Evolutionary conservation across 2,888 invertebrate genomes (phyloP), one percentile per base, ranked within the genome.

Genomic region (Glomeris marginata): DNA sequence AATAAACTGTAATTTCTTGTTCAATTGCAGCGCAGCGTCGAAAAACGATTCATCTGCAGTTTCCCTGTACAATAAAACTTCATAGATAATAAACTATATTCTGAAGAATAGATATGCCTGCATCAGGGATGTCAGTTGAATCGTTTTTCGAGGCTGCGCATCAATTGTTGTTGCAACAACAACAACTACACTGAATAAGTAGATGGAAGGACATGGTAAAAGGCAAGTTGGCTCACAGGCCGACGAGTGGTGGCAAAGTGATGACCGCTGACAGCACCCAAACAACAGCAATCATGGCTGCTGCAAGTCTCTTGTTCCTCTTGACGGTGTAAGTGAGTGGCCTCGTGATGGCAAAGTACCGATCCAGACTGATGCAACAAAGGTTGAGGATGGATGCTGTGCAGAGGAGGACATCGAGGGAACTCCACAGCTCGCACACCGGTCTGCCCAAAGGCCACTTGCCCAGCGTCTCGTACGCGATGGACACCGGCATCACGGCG

Each of bases 331-430:
- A 64, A 2, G 57, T 53, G 6, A 65, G 51, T 1, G 65, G 65
- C 8, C 56, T 56, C 1, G 64, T 65, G 28, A 65, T 65, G 51
- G 64, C 65, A 37, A 63, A 59, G 46, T 63, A 65, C 28, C 64
- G 57, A 52, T 64, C 64, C 18, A 64, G 47, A 38, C 61, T 61
- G 47, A 64, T 65, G 42, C 62, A 62, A 51, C 64, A 63, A 34
- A 64, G 56, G 50, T 65, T 64, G 2, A 65, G 52, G 40, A 64
- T 64, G 18, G 62, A 63, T 1, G 64, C 61, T 1, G 64, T 65
- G 52, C 64, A 65, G 18, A 64, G 52, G 49, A 64, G 54, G 33
- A 65, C 63, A 50, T 64, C 64, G 18, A 57, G 52, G 1, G 61
- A 59, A 2, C 56, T 55, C 59, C 58, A 60, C 16, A 60, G 41